phyloP scores from a whole-genome alignment of 2,113 vertebrate genomes.

The Halichoerus grypus region DNA sequence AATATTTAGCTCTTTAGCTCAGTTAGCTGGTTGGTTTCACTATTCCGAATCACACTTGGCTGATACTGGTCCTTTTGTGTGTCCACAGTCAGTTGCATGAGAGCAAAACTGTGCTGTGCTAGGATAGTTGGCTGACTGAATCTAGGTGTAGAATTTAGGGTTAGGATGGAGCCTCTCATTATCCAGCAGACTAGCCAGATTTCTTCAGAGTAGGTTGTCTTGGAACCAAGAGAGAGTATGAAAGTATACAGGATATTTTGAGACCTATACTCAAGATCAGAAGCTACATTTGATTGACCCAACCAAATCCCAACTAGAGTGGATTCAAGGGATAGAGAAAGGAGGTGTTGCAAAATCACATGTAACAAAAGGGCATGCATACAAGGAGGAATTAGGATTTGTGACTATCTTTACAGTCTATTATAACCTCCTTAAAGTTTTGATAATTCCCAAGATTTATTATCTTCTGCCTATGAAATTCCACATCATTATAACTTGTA shows the following conservation, averaged over 20 bases:
- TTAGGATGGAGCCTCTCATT: background rate
- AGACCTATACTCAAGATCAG: background rate
- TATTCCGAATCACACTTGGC: background rate
- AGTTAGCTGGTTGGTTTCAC: background rate
- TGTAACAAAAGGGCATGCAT: background rate
- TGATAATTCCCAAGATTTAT: background rate
- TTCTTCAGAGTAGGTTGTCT: background rate
- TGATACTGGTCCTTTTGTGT: background rate
- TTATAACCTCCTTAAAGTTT: background rate
- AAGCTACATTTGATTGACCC: background rate
- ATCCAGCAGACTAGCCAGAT: background rate
- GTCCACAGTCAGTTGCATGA: background rate
- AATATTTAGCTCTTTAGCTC: background rate
- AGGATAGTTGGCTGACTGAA: background rate
- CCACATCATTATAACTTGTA: background rate
- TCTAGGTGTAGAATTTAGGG: background rate
- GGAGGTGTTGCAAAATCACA: background rate
- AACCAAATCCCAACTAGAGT: background rate
- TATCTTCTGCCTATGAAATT: background rate
- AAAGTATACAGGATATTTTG: background rate
- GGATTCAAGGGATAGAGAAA: background rate
- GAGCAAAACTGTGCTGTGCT: background rate
- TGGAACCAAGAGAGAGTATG: background rate
- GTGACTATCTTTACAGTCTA: background rate
- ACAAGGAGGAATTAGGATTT: background rate